phyloP scores from a whole-genome alignment of 2,888 invertebrate genomes.

The Charanyca ferruginea region DNA sequence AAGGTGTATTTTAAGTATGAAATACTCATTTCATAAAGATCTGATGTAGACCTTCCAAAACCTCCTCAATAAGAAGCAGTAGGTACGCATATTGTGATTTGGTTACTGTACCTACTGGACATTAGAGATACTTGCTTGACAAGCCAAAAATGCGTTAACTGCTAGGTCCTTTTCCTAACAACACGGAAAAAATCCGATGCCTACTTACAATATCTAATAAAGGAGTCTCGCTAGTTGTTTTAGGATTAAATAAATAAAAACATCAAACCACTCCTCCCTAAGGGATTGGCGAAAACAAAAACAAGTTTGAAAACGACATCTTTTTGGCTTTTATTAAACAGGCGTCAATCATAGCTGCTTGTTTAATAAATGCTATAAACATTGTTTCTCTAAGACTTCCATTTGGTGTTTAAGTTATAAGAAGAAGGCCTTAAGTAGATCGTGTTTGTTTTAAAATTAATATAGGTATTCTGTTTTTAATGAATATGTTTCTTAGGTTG shows the following conservation, averaged over 20 bases:
- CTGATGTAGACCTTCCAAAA: too few species aligned
- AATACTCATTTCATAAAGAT: too few species aligned
- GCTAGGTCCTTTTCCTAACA: conserved; percentile 1
- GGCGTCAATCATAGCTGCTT: conserved; percentile 82
- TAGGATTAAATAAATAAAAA: conserved; percentile 64
- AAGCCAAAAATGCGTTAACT: neutral
- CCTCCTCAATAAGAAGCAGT: too few species aligned
- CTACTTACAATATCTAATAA: conserved; percentile 43
- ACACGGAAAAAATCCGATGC: conserved; percentile 35
- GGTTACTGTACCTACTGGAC: too few species aligned
- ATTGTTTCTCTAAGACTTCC: conserved; percentile 77
- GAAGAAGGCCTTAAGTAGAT: neutral
- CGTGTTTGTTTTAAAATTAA: too few species aligned
- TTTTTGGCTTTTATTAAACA: conserved; percentile 78
- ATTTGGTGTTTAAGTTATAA: conserved; percentile 63
- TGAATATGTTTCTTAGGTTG: too few species aligned
- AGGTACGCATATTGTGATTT: too few species aligned
- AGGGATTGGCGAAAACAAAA: conserved; percentile 66
- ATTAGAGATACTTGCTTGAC: too few species aligned
- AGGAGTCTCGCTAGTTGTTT: conserved; percentile 53
- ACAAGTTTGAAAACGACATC: conserved; percentile 68
- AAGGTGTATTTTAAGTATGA: too few species aligned
- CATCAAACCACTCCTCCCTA: conserved; percentile 45
- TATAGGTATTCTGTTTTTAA: too few species aligned
- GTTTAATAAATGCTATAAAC: conserved; percentile 83